Conservation (phyloP, 92 coral and sea anemone genomes). For the Siderastrea siderea region DNA sequence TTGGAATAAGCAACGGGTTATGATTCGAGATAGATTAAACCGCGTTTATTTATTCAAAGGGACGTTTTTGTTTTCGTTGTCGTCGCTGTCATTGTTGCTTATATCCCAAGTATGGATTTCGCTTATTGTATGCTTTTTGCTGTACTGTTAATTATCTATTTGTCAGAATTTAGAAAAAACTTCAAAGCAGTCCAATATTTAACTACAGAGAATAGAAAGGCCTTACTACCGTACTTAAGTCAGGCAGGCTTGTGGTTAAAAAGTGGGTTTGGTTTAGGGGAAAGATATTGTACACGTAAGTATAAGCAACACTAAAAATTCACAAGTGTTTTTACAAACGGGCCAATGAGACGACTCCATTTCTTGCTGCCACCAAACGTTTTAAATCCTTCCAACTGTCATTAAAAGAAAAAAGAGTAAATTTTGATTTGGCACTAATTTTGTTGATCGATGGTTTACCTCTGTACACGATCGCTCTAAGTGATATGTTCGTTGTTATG, state of each 20-base stretch:
- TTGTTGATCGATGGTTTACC: neutral
- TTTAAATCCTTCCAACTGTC: neutral
- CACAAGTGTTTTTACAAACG: neutral
- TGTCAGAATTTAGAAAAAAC: no score
- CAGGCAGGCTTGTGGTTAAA: neutral
- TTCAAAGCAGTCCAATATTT: no score
- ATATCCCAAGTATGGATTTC: no score
- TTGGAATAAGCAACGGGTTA: no score
- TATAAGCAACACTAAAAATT: neutral
- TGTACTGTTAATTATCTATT: no score
- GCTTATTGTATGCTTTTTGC: no score
- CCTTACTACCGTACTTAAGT: no score
- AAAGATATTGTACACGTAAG: neutral
- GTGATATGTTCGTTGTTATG: neutral
- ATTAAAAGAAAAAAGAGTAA: neutral
- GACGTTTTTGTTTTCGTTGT: no score
- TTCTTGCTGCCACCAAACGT: slow-evolving; percentile 17
- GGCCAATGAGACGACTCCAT: neutral
- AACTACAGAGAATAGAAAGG: no score
- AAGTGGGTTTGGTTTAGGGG: neutral
- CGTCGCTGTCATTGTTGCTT: no score
- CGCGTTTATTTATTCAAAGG: no score
- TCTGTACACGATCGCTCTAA: neutral
- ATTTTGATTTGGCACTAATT: neutral
- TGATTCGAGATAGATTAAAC: no score